Conservation (phyloP, 2,113 vertebrate species). For the Etheostoma spectabile region DNA sequence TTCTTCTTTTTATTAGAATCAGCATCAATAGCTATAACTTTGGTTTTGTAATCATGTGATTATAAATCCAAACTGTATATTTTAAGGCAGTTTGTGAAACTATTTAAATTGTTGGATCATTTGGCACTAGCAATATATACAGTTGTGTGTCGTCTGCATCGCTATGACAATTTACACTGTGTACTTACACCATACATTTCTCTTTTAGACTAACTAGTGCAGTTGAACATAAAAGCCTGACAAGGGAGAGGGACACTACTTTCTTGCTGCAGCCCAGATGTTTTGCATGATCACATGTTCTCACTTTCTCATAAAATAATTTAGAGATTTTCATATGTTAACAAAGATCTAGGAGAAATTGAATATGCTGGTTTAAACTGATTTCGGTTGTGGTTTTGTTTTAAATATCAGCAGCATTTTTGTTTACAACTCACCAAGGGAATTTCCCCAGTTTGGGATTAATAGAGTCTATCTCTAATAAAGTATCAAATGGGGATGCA, state of each 20-base stretch:
- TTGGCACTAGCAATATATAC: not conserved
- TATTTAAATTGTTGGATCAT: not conserved
- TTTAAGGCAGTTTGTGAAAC: not conserved
- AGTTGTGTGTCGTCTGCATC: not conserved
- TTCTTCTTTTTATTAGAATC: too few species aligned
- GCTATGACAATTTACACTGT: too few species aligned
- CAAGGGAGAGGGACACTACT: not conserved
- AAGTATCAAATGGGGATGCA: not conserved
- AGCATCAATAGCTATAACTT: too few species aligned
- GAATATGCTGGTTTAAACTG: not conserved
- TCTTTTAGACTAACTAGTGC: too few species aligned
- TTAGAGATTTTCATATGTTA: not conserved
- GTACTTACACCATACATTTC: too few species aligned
- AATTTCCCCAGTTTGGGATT: too few species aligned
- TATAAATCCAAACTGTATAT: not conserved
- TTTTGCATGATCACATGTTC: not conserved
- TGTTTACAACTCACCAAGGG: not conserved
- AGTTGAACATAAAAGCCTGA: not conserved
- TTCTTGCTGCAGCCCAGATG: not conserved
- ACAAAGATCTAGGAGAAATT: not conserved
- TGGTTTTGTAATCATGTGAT: not conserved
- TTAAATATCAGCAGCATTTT: not conserved
- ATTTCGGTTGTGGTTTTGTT: not conserved
- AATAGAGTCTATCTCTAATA: too few species aligned
- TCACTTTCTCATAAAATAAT: slow-evolving; percentile 1